phyloP scores from a whole-genome alignment of 35 echinoderm and acorn worm genomes.

The Strongylocentrotus purpuratus region DNA sequence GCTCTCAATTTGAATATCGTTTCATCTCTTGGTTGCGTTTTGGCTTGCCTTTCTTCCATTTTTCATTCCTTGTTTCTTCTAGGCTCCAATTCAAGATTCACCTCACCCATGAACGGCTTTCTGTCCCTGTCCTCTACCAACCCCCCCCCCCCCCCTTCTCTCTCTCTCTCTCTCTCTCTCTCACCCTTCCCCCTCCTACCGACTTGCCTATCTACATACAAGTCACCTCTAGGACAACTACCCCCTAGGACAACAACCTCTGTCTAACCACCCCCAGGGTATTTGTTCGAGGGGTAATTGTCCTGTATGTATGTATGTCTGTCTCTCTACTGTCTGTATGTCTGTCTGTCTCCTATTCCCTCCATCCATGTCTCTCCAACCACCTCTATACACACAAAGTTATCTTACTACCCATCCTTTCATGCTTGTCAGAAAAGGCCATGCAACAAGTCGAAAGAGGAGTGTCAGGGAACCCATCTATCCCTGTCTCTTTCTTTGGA shows the following conservation, averaged over 20 bases:
- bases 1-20: too few species aligned
- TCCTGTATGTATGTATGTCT: too few species aligned
- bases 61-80: not conserved
- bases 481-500: too few species aligned
- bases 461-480: too few species aligned
- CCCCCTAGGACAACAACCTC: too few species aligned
- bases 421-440: too few species aligned
- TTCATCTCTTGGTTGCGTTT: not conserved
- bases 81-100: not conserved
- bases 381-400: too few species aligned
- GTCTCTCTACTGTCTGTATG: not conserved
- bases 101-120: not conserved
- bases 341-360: not conserved
- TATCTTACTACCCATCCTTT: too few species aligned
- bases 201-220: not conserved
- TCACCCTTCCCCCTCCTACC: not conserved
- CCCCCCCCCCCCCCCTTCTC: not conserved
- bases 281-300: too few species aligned
- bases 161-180: not conserved
- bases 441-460: too few species aligned
- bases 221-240: too few species aligned
- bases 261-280: too few species aligned
- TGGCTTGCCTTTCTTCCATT: not conserved
- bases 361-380: not conserved
- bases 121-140: not conserved